A percentile compares a stretch with the other conserved stretches of the same genome.
phyloP scores from a whole-genome alignment of 2,888 invertebrate species.

The Neocrepidodera transversa region DNA sequence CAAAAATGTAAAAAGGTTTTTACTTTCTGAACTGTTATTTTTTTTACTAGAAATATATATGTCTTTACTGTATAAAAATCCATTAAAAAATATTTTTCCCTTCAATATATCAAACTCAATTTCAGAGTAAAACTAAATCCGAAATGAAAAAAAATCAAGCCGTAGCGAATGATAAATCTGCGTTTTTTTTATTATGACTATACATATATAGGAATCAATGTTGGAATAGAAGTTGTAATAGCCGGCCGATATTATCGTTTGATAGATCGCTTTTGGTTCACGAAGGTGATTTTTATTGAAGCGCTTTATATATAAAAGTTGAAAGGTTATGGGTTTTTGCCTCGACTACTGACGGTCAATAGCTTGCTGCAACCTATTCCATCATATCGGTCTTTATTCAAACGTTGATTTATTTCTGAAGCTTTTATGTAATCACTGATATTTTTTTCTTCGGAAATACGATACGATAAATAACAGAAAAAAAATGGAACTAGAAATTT shows the following conservation, averaged over 20 bases:
- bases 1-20: too few species aligned
- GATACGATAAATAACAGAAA: too few species aligned
- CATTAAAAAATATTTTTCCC: not conserved
- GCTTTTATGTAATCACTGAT: too few species aligned
- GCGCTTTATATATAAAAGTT: slow-evolving; percentile 53
- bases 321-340: slow-evolving; percentile 52
- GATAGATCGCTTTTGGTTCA: slow-evolving; percentile 59
- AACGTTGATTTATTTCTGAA: slow-evolving; percentile 51
- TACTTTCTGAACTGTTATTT: too few species aligned
- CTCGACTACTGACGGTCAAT: slow-evolving; percentile 47
- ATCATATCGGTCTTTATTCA: slow-evolving; percentile 49
- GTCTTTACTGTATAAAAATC: too few species aligned
- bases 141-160: slow-evolving; percentile 28
- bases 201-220: slow-evolving; percentile 47
- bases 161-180: slow-evolving; percentile 52
- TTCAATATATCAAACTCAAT: slow-evolving; percentile 3
- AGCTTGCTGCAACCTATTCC: slow-evolving; percentile 40
- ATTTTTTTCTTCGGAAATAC: too few species aligned
- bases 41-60: too few species aligned
- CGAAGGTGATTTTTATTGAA: slow-evolving; percentile 59
- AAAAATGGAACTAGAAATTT: too few species aligned
- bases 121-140: slow-evolving; percentile 13
- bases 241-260: slow-evolving; percentile 58
- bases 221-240: slow-evolving; percentile 52
- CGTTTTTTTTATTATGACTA: slow-evolving; percentile 53